Evolutionary conservation across 2,113 vertebrate genomes (phyloP).

Genomic region (Triplophysa rosa): DNA sequence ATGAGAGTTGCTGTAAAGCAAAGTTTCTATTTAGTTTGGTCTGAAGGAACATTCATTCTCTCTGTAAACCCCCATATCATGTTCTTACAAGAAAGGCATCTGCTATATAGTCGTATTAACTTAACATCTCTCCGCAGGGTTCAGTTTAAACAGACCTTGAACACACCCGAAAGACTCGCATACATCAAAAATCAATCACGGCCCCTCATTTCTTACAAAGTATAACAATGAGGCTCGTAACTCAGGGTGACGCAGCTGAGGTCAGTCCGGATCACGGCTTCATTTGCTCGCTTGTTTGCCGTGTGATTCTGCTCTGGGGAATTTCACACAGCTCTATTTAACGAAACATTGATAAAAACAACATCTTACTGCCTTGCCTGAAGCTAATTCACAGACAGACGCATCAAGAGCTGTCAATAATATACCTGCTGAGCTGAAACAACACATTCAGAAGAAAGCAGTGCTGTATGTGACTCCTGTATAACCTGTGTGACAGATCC

Average conservation of each 20-base stretch:
- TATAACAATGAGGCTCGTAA: slow-evolving; percentile 19
- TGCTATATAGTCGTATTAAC: not conserved
- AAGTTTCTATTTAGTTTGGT: slow-evolving; percentile 21
- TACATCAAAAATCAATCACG: slow-evolving; percentile 6
- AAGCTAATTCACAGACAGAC: not conserved
- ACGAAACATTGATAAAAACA: not conserved
- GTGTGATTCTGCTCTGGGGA: slow-evolving; percentile 28
- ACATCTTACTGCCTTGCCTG: not conserved
- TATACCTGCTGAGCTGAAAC: slow-evolving; percentile 23
- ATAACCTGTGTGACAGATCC: not conserved
- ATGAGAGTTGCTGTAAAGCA: slow-evolving; percentile 3
- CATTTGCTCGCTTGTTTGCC: not conserved
- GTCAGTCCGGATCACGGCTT: not conserved
- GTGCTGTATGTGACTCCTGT: not conserved
- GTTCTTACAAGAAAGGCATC: not conserved
- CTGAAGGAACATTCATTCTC: not conserved
- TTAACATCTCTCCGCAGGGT: not conserved
- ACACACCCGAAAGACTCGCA: slow-evolving; percentile 3
- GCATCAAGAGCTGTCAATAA: slow-evolving; percentile 9
- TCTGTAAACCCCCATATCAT: not conserved
- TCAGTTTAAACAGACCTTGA: slow-evolving; percentile 14
- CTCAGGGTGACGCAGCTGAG: slow-evolving; percentile 23
- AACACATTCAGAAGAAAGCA: slow-evolving; percentile 3
- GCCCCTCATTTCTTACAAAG: not conserved
- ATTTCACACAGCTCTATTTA: slow-evolving; percentile 29